Evolutionary conservation across 2,888 invertebrate species (phyloP), one percentile per base, ranked within the genome.

Genomic region (Coenonympha glycerion): DNA sequence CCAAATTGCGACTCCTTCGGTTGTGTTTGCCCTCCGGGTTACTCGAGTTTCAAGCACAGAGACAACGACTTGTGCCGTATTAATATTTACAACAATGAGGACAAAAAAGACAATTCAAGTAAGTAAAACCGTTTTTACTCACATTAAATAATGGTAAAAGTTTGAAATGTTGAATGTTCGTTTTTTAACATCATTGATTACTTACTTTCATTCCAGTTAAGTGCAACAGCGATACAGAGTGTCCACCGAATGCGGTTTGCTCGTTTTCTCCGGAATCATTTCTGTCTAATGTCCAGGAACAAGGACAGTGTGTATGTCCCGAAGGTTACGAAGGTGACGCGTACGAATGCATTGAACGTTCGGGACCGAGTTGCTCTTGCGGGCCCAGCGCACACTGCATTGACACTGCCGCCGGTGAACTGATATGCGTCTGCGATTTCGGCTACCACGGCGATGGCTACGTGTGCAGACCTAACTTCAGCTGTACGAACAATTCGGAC

Each of bases 251-350:
- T 70, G 97, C 96, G 3, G 89, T 92, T 44, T 97, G 97, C 71
- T 84, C 90, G 47, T 91, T 88, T 34, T 79, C 89, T 9, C 44
- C 57, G 0, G 64, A 65, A 18, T 55, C 62, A 18, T 62, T 69
- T 13, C 74, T 87, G 21, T 83, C 86, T 2, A 82, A 88, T 46
- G 59, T 63, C 47, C 60, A 64, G 50, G 60, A 63, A 6, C 30
- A 59, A 39, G 77, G 82, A 1, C 79, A 78, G 47, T 97, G 97
- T 69, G 89, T 90, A 36, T 97, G 97, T 69, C 92, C 91, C 52
- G 88, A 91, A n/a, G 96, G 95, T 3, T 97, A 90, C 78, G 91
- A 92, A 66, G 97, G 97, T 16, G 94, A 97, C 72, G 96, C 96
- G 6, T 90, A 89, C 55, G 90, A 89, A 60, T 97, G 96, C 69